These are phyloP conservation scores for Pogonocichla stellata DNA, from an alignment of 2,113 vertebrate species.

Conservation along the genomic window DNA sequence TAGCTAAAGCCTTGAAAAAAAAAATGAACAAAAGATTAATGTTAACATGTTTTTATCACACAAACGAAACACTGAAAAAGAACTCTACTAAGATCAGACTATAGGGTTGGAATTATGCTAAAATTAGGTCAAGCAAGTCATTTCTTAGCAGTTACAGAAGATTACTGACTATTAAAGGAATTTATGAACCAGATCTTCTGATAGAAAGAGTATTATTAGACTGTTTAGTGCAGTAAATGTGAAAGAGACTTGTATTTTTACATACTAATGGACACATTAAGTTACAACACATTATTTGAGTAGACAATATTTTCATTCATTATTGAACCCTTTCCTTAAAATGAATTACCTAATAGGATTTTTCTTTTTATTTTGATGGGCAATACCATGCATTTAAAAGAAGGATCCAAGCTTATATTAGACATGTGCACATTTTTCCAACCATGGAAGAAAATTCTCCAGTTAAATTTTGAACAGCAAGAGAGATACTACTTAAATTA, in stretches of 20 bases:
- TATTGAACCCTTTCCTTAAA: slow-evolving; percentile 8
- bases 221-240: slow-evolving; percentile 42
- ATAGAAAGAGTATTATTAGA: slow-evolving; percentile 61
- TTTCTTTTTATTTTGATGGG: neutral
- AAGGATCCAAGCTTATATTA: neutral
- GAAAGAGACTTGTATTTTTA: slow-evolving; percentile 45
- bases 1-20: slow-evolving; percentile 88
- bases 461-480: neutral
- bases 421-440: neutral
- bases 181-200: slow-evolving; percentile 64
- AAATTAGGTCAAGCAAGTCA: slow-evolving; percentile 60
- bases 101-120: slow-evolving; percentile 14
- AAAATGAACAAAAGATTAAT: slow-evolving; percentile 66
- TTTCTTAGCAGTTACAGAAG: slow-evolving; percentile 62
- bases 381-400: neutral
- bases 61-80: slow-evolving; percentile 30
- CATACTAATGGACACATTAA: slow-evolving; percentile 53
- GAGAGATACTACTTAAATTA: neutral
- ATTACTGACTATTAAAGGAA: slow-evolving; percentile 64
- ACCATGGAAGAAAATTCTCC: neutral
- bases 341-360: neutral
- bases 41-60: slow-evolving; percentile 34
- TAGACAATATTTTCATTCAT: slow-evolving; percentile 15
- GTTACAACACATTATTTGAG: slow-evolving; percentile 33
- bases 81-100: neutral